These are phyloP conservation scores for Trogon surrucura DNA, from an alignment of 2,113 vertebrate species.

Conservation along the genomic window DNA sequence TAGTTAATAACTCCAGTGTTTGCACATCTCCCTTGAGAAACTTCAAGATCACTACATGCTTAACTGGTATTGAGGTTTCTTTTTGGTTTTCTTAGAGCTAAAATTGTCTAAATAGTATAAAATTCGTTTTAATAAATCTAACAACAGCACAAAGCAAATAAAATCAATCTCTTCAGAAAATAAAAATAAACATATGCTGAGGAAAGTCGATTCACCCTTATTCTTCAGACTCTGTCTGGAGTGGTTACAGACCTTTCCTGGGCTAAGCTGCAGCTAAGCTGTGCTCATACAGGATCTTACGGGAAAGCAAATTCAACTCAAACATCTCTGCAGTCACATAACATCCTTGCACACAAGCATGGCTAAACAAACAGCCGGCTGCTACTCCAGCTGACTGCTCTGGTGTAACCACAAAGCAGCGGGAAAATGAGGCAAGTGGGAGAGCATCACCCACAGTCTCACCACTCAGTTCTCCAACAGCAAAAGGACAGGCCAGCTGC, in stretches of 20 bases:
- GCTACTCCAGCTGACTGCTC: background rate
- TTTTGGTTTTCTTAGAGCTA: background rate
- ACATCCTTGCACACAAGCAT: background rate
- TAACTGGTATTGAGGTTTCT: background rate
- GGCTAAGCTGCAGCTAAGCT: background rate
- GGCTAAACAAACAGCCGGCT: background rate
- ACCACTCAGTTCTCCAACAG: background rate
- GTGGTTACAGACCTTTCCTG: background rate
- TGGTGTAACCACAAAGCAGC: background rate
- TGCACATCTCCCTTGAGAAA: background rate
- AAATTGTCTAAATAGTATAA: background rate
- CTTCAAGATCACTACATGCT: background rate
- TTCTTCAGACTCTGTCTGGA: background rate
- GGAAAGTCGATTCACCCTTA: background rate
- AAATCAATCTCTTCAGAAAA: background rate
- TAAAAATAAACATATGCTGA: background rate
- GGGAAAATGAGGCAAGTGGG: background rate
- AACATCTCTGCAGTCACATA: background rate
- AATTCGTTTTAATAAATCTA: background rate
- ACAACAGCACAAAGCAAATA: background rate
- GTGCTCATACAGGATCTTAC: fast-evolving
- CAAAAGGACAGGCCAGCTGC: background rate
- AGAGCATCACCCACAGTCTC: background rate
- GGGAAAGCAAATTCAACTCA: background rate
- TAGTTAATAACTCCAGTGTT: background rate